Evolutionary conservation across 1,140 invertebrate species (phyloP).

Genomic region (Diorhabda carinulata): DNA sequence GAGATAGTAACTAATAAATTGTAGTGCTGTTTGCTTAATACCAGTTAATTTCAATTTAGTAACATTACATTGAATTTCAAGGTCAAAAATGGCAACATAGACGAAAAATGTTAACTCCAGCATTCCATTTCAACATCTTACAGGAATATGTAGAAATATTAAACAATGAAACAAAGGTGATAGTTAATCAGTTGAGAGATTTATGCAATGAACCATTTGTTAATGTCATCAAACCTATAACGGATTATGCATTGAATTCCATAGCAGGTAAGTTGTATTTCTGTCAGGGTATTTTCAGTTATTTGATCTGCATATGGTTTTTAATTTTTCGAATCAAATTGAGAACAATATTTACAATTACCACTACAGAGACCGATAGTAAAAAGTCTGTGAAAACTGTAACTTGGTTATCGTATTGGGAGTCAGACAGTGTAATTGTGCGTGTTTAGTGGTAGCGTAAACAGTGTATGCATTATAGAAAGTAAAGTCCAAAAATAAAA

Average conservation of each 20-base stretch:
- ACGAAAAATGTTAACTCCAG: constrained; percentile 74
- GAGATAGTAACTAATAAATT: no score
- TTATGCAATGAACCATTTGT: constrained; percentile 43
- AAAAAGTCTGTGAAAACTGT: not conserved
- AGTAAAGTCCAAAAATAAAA: no score
- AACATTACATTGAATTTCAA: constrained; percentile 31
- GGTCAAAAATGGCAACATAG: constrained; percentile 71
- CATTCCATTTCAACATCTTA: constrained; percentile 82
- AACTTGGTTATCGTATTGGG: no score
- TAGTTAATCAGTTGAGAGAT: constrained; percentile 53
- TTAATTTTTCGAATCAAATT: not conserved
- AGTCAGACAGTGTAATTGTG: no score
- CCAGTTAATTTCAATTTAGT: no score
- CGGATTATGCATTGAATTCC: constrained; percentile 60
- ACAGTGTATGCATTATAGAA: no score
- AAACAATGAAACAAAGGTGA: constrained; percentile 57
- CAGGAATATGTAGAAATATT: constrained; percentile 71
- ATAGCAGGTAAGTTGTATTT: constrained; percentile 56
- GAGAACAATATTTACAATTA: not conserved
- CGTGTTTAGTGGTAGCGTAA: no score
- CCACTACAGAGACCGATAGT: not conserved
- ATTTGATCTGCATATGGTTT: not conserved
- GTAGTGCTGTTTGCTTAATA: no score
- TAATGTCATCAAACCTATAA: constrained; percentile 56
- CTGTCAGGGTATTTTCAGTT: not conserved